Base-by-base conservation (phyloP, 2,113 vertebrate species). In the Hiodon alosoides region DNA sequence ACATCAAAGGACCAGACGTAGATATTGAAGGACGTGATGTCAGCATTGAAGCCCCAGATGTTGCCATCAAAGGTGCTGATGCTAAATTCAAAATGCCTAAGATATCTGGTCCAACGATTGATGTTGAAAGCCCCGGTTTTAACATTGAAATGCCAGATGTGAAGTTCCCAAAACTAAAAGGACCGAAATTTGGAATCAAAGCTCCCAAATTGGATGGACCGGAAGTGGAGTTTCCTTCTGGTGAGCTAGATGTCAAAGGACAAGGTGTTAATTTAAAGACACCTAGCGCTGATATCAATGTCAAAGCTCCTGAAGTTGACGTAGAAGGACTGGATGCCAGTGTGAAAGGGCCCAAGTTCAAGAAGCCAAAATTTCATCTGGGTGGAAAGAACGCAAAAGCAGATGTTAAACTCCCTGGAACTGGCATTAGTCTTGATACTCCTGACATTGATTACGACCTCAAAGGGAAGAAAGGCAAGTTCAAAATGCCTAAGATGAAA, bases 401-500 rank as follows among this genome's bases (percentile, higher is more conserved):
- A 0, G 90, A 93, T 8, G 13, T 91, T 1, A 89, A 86, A 55
- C 5, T 91, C 0, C 90, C 92, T 0, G 88, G 93, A 61, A 85
- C 57, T 0, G 92, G 94, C 47, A 76, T 90, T 74, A 92, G 76
- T 3, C 7, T 92, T 57, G 93, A 96, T 64, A 54, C 82, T 0
- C 92, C 94, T 3, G 93, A 94, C 0, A 3, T 86, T 11, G 85
- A 74, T 13, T 0, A 94, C 0, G 81, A 80, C 3, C 81, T 85
- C 0, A 96, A 95, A 72, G 92, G 93, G 3, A 89, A 97, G 86
- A 98, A 93, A 70, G 93, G 94, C 52, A 98, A 96, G 84, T 94
- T 99, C 76, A 98, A 96, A 86, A 89, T 97, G 86, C 94, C 95
- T 0, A 98, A 96, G 84, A 88, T 92, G 0, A 98, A 96, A 85